Evolutionary conservation across 2,888 invertebrate species (phyloP), one percentile per base, ranked within the genome.

Genomic region (Ashinkailepas kermadecensis): DNA sequence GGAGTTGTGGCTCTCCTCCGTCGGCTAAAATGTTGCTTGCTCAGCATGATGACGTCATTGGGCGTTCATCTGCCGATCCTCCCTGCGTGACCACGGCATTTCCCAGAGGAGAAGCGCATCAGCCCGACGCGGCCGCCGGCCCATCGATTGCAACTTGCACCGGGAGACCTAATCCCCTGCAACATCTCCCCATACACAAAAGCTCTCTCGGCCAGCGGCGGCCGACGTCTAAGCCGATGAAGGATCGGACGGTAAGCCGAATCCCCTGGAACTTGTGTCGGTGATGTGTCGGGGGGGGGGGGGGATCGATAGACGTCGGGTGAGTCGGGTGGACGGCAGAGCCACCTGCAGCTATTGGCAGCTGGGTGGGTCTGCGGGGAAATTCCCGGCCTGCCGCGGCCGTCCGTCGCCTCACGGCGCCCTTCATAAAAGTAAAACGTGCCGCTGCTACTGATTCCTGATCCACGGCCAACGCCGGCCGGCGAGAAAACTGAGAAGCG

Each of bases 191-290:
- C 11, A 15, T 1, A 70, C 70, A 70, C 70, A 70, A 70, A 39
- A 70, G 70, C 70, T 25, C 70, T 70, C 25, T 15, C 39, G 15
- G 21, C 7, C 25, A 7, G 15, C 39, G 13, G 39, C 25, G 39
- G 39, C 25, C 13, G 0, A 59, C 15, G 70, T 70, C 70, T 70
- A 39, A 70, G 70, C 70, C 70, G 70, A 70, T 70, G 70, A 70
- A 13, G 70, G 70, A 70, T 70, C 70, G 70, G 12, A 10, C 39
- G 21, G 25, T 70, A 39, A 70, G 70, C 70, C 39, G 70, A 70
- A 70, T 70, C 70, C 70, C 70, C 70, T 70, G 70, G 15, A 70
- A 70, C 39, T 70, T 70, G 70, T 39, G 70, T 70, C 70, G 25
- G 70, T 4, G 70, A 25, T 70, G 25, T 39, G 70, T 15, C 70